A percentile compares a stretch with the other conserved stretches of the same genome.
These are phyloP conservation scores for Troides aeacus DNA, from an alignment of 2,888 invertebrate species.

Conservation along the genomic window DNA sequence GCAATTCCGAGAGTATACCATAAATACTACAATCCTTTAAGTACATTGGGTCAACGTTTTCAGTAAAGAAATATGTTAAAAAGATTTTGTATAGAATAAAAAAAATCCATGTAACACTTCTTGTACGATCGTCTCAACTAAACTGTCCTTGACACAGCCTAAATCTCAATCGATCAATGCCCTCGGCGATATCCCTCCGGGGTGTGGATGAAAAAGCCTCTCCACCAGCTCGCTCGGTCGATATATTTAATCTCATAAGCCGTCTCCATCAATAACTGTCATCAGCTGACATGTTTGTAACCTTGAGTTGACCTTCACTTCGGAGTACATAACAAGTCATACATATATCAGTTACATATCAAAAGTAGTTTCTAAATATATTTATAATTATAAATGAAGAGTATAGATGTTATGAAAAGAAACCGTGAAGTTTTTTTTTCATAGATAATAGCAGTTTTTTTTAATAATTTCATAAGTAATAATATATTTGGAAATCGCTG, in stretches of 20 bases:
- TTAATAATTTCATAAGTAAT: too few species aligned
- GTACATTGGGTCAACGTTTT: not conserved
- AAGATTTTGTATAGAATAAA: not conserved
- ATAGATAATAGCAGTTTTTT: too few species aligned
- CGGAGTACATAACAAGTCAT: not conserved
- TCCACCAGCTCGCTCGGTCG: slow-evolving; percentile 13
- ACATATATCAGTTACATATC: not conserved
- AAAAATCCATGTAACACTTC: slow-evolving; percentile 1
- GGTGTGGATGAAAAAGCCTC: slow-evolving; percentile 26
- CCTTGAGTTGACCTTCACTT: slow-evolving; percentile 12
- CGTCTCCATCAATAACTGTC: slow-evolving; percentile 25
- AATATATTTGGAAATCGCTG: too few species aligned
- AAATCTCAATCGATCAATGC: slow-evolving; percentile 27
- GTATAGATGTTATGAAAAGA: too few species aligned
- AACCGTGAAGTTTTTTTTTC: too few species aligned
- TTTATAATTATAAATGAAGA: too few species aligned
- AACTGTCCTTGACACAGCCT: slow-evolving; percentile 25
- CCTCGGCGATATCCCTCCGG: slow-evolving; percentile 15
- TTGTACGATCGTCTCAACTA: not conserved
- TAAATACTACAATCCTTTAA: too few species aligned
- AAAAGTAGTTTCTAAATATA: not conserved
- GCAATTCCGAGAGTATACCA: too few species aligned
- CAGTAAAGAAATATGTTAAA: not conserved
- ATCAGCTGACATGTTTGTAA: slow-evolving; percentile 11
- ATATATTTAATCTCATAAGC: slow-evolving; percentile 28